phyloP scores from a whole-genome alignment of 2,113 vertebrate genomes.

The Mugil cephalus region DNA sequence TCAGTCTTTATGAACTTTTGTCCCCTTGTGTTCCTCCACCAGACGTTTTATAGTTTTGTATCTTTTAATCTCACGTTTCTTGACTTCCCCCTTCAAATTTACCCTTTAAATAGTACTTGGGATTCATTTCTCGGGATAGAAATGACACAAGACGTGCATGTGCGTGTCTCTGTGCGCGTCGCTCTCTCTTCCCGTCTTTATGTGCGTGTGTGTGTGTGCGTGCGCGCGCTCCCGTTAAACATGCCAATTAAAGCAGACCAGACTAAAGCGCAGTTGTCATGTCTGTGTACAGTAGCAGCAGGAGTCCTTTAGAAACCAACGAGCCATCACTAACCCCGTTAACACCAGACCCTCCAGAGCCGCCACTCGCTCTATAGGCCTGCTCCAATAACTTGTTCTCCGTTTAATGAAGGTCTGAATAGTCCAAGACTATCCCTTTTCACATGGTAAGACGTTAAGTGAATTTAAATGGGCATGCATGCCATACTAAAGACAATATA shows the following conservation, averaged over 20 bases:
- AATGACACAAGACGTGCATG: too few species aligned
- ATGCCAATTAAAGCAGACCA: constrained; percentile 62
- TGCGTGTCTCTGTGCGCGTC: too few species aligned
- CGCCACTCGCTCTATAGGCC: constrained; percentile 47
- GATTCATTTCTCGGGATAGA: too few species aligned
- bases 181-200: too few species aligned
- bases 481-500: constrained; percentile 11
- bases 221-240: constrained; percentile 47
- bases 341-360: constrained; percentile 88
- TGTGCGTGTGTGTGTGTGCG: too few species aligned
- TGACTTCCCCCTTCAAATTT: too few species aligned
- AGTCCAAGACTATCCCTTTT: constrained; percentile 53
- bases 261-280: constrained; percentile 72
- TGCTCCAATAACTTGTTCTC: constrained; percentile 65
- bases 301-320: constrained; percentile 91
- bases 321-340: constrained; percentile 96
- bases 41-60: too few species aligned
- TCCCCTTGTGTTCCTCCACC: too few species aligned
- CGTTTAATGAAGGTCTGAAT: constrained; percentile 82
- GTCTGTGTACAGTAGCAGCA: constrained; percentile 90
- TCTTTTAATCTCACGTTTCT: too few species aligned
- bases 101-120: too few species aligned
- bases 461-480: constrained; percentile 34
- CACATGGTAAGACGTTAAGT: constrained; percentile 35
- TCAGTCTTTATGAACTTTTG: too few species aligned